Evolutionary conservation across 2,113 vertebrate species (phyloP), one percentile per base, ranked within the genome.

Genomic region (Ascaphus truei): DNA sequence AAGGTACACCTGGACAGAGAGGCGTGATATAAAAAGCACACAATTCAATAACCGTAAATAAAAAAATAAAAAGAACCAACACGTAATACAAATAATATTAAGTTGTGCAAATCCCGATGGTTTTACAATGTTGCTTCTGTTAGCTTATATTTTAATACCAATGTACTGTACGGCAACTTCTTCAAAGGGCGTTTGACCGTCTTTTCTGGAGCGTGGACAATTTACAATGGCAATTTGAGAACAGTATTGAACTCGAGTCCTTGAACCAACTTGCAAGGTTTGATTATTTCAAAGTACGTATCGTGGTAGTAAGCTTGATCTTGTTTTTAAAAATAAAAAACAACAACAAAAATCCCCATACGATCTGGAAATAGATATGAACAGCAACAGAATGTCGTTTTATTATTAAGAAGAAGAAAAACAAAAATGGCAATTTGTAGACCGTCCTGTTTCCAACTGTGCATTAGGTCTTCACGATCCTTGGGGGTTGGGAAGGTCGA

Each of bases 401-500:
- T 68, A 56, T 81, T 84, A 77, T 89, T 93, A 94, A n/a, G n/a
- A n/a, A n/a, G n/a, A n/a, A n/a, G n/a, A n/a, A n/a, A 85, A 86
- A 85, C 25, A 93, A 92, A 86, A 88, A 88, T 82, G 79, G 89
- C 85, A 86, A 88, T 85, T 83, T 85, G 61, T 83, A 78, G 73
- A 84, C 78, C 75, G 80, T 82, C 76, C 74, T 56, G n/a, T 51
- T 27, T 81, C 76, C 78, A 63, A 41, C 25, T 30, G 63, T 78
- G 61, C 39, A n/a, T 74, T 56, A 76, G 76, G 79, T 79, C 85
- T 91, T 98, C 93, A 98, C 80, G 95, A 96, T 78, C 88, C 91
- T 86, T 91, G 89, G 36, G 96, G 94, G 84, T 96, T 98, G 23
- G 96, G 96, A 76, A 98, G 93, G 92, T 98, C 96, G 56, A 98